Evolutionary conservation across 2,797 vertebrate species (phyloP), one percentile per base, ranked within the genome.

Genomic region (Anguilla obscura): DNA sequence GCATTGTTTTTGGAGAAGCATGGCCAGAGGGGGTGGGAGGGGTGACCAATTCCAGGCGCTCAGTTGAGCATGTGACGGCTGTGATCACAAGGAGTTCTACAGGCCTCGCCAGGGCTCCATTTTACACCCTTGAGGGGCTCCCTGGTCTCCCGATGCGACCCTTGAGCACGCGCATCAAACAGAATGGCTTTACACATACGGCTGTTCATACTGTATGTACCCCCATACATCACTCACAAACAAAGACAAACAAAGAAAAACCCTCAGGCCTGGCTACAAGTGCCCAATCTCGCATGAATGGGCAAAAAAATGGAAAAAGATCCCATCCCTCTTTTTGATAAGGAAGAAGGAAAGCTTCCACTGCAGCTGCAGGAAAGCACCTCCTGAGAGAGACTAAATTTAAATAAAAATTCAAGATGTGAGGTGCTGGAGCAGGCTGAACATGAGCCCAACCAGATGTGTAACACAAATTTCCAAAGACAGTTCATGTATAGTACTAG

Each of bases 61-160:
- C 86, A 92, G n/a, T 69, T 86, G 92, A 92, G 90, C 95, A 95
- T 94, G 94, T 95, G 95, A 96, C 92, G 90, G 89, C 58, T 89
- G 88, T 27, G 91, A 95, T 96, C 94, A 94, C 90, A 94, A 89
- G 93, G 88, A 14, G 3, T 6, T 18, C 76, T 36, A 16, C 36
- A 76, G 71, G 27, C 90, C 88, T 12, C 58, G 21, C 30, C 88
- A 54, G 88, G 87, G 87, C 87, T 2, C 58, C 24, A 88, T 91
- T 87, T 90, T 86, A 89, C 87, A 85, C 86, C 88, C 89, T 30
- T 90, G 86, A 79, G 87, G 89, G 90, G 80, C 27, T 88, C 86
- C 85, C 89, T 88, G 89, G 91, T 91, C 88, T 92, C 91, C 50
- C 3, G 54, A 90, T 86, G 90, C 92, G 92, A 94, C 90, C 93